A percentile compares a stretch with the other conserved stretches of the same genome.
Evolutionary conservation across 2,888 invertebrate species (phyloP).

Genomic region (Baronia brevicornis): DNA sequence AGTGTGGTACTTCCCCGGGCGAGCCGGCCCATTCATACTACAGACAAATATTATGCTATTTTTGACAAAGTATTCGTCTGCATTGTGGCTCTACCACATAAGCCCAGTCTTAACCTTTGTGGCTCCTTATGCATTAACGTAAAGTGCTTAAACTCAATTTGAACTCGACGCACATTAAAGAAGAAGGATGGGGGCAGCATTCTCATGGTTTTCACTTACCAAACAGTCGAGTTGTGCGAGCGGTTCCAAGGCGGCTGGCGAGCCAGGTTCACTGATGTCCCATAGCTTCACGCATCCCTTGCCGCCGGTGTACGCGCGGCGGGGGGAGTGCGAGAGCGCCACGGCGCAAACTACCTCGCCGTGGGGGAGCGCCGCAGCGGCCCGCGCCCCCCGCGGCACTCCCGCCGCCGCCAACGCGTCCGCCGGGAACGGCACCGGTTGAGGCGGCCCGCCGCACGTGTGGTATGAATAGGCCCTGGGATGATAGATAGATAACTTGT

Average conservation of each 20-base stretch:
- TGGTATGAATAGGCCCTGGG: conserved; percentile 94
- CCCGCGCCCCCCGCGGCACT: conserved; percentile 92
- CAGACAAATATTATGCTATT: no score
- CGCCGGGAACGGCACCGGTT: conserved; percentile 95
- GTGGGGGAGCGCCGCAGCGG: conserved; percentile 92
- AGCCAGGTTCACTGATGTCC: conserved; percentile 92
- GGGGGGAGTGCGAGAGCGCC: conserved; percentile 84
- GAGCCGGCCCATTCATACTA: no score
- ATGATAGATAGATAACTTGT: conserved; percentile 16
- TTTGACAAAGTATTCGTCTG: no score
- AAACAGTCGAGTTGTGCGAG: conserved; percentile 93
- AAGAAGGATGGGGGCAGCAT: background rate
- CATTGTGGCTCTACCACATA: no score
- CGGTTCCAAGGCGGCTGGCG: conserved; percentile 90
- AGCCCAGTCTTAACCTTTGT: no score
- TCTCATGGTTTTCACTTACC: conserved; percentile 61
- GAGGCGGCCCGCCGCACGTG: conserved; percentile 91
- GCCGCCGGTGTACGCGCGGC: conserved; percentile 97
- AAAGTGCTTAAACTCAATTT: no score
- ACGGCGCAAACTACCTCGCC: conserved; percentile 98
- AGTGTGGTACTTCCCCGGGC: no score
- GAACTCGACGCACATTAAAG: no score
- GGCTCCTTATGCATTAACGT: no score
- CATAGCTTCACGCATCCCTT: conserved; percentile 98
- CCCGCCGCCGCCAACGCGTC: conserved; percentile 96